These are phyloP conservation scores for Saccostrea echinata DNA, from an alignment of 1,140 invertebrate species.

Conservation along the genomic window DNA sequence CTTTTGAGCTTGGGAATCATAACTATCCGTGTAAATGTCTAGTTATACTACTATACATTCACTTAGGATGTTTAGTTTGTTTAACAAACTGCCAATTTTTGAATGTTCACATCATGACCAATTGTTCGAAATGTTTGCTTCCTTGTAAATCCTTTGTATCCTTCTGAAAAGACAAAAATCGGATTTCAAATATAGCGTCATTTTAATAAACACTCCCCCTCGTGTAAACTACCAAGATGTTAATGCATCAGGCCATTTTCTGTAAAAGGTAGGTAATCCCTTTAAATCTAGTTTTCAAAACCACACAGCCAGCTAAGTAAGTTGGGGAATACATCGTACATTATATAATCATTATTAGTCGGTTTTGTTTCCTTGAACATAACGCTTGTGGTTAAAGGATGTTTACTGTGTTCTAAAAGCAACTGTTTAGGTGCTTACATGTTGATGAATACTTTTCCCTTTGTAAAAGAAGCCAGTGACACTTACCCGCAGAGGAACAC, in stretches of 20 bases:
- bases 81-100: conserved; percentile 13
- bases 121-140: conserved; percentile 13
- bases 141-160: conserved; percentile 15
- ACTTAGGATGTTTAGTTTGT: neutral
- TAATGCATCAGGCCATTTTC: conserved; percentile 33
- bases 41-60: neutral
- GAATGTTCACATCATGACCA: conserved; percentile 2
- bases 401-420: conserved; percentile 7
- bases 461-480: neutral
- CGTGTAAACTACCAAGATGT: conserved; percentile 27
- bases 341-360: conserved; percentile 14
- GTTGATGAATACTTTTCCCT: neutral
- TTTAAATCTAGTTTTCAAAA: conserved; percentile 43
- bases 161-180: conserved; percentile 8
- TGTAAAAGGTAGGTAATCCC: conserved; percentile 34
- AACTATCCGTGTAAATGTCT: neutral
- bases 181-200: conserved; percentile 12
- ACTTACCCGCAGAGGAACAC: neutral
- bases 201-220: conserved; percentile 30
- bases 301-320: conserved; percentile 14
- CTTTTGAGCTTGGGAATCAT: neutral
- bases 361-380: conserved; percentile 20
- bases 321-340: conserved; percentile 17
- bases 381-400: neutral
- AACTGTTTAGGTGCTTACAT: conserved; percentile 6